Evolutionary conservation across 2,888 invertebrate genomes (phyloP), one percentile per base, ranked within the genome.

Genomic region (Boloria euphrosyne): DNA sequence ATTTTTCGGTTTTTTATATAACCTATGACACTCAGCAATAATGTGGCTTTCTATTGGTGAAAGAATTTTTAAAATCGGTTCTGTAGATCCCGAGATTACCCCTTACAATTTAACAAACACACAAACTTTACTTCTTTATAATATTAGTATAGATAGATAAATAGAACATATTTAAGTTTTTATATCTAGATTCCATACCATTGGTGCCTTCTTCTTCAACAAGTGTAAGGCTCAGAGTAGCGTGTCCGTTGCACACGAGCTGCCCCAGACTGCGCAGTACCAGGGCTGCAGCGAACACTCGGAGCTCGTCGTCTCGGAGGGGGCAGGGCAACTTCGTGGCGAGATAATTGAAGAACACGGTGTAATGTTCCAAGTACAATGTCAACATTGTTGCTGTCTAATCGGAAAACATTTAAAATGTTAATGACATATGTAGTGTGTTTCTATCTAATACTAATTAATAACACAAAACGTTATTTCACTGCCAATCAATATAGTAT

Each of bases 251-350:
- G 77, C 94, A 95, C 49, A 96, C 94, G 61, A 98, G 90, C 85
- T 98, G 98, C 0, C 96, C 95, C 58, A 97, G 93, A 76, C 96
- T 96, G 38, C 96, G 94, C 57, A 97, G 87, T 46, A 98, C 83
- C 6, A 96, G 79, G 0, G 95, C 94, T 0, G 96, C 95, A 18
- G 96, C 85, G 69, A 93, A 93, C 58, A 93, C 27, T 13, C 90
- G 80, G 83, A 90, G 84, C 67, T 93, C 84, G 0, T 63, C 62
- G 0, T 70, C 66, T 2, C 85, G 76, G 53, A 92, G 74, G 13
- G 80, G 68, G 72, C 80, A 79, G 3, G 87, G 82, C 22, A 90
- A 69, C 53, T 87, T 82, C 0, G 86, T 72, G n/a, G 92, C 79
- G 53, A 94, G 84, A 70, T 83, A 84, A 1, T 92, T 83, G 76